phyloP scores from a whole-genome alignment of 2,888 invertebrate species.

The Cyrtodaria siliqua region DNA sequence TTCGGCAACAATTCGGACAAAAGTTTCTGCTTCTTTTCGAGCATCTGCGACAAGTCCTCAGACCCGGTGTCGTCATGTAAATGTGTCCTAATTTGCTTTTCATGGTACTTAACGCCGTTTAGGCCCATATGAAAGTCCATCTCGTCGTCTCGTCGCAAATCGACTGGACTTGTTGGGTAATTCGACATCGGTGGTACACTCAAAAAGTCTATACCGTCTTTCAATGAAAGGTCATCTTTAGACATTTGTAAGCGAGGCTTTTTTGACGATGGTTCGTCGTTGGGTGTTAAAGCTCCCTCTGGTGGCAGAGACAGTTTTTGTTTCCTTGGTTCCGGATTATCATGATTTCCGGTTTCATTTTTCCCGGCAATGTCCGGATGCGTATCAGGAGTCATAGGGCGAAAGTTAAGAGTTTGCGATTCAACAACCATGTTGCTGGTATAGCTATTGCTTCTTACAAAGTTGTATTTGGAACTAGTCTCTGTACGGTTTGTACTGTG shows the following conservation, averaged over 20 bases:
- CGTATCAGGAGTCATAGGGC: conserved; percentile 62
- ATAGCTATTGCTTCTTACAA: conserved; percentile 56
- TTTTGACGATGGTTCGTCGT: conserved; percentile 59
- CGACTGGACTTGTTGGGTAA: conserved; percentile 36
- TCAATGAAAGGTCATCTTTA: conserved; percentile 20
- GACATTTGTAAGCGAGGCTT: conserved; percentile 36
- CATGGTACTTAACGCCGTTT: conserved; percentile 31
- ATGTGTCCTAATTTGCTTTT: conserved; percentile 29
- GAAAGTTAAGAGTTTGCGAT: conserved; percentile 69
- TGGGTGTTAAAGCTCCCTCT: conserved; percentile 70
- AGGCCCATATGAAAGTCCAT: conserved; percentile 25
- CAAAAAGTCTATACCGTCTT: conserved; percentile 12
- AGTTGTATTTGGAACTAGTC: conserved; percentile 36
- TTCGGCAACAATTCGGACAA: conserved; percentile 39
- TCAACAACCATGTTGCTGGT: conserved; percentile 71
- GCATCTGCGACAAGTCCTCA: conserved; percentile 17
- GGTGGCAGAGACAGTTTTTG: conserved; percentile 62
- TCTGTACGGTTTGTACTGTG: conserved; percentile 21
- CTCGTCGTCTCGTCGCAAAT: conserved; percentile 33
- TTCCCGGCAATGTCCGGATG: conserved; percentile 70
- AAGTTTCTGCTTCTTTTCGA: conserved; percentile 17
- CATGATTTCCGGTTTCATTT: conserved; percentile 28
- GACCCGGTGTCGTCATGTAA: neutral
- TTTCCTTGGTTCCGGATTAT: conserved; percentile 36
- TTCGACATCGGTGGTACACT: conserved; percentile 33